Evolutionary conservation across 2,113 vertebrate species (phyloP), one percentile per base, ranked within the genome.

Genomic region (Pseudolaguvia tuberculata): DNA sequence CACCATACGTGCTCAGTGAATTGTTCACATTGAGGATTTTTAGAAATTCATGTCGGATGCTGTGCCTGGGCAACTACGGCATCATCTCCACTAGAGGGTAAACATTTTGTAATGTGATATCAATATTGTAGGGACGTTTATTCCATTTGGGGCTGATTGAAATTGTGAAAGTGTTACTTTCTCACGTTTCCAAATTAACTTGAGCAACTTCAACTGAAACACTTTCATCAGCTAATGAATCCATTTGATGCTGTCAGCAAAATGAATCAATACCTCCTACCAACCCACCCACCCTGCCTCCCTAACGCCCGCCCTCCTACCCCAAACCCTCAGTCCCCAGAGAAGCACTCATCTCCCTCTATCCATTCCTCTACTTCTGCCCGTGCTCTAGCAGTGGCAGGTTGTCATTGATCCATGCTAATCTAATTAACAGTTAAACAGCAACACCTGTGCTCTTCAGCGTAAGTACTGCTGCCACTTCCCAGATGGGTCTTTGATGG

Each of bases 401-500:
- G 83, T 84, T 80, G 70, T 11, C 81, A 88, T 90, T 90, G 88
- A 91, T 90, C 85, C 79, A 78, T 80, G 62, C 86, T 90, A 88
- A 91, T 91, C 82, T 85, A 90, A 91, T 92, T 90, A 91, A 85
- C 85, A 84, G 82, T 85, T 87, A 84, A 91, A 88, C 86, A 87
- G 81, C 79, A 90, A 86, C 90, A 91, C 91, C 90, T 92, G 91
- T 86, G 86, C 82, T 87, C 88, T 83, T 82, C 78, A 84, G 72
- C 75, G 51, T 81, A 80, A 83, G 48, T 76, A 80, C 51, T 61
- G 29, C 79, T 79, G 84, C 73, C 35, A 27, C 75, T 74, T 81
- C 85, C 83, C 89, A 90, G 89, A 89, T 90, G 89, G 85, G 83
- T 78, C 84, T 88, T 88, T 90, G 85, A 89, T 87, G 78, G 84